These are phyloP conservation scores for Aethina tumida DNA, from an alignment of 1,140 invertebrate genomes.

Conservation along the genomic window DNA sequence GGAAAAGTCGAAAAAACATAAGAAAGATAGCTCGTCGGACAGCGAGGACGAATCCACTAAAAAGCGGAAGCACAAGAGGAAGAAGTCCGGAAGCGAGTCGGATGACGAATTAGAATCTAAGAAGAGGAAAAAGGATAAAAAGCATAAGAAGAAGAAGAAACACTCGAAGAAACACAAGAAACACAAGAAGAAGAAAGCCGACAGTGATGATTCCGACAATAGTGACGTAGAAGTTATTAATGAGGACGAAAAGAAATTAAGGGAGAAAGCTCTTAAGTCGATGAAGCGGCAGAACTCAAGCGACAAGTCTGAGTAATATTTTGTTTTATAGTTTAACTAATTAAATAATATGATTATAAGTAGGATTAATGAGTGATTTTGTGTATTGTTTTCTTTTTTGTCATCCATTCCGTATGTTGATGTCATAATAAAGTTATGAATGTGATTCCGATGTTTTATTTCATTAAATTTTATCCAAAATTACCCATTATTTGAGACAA, in stretches of 20 bases:
- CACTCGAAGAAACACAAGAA: constrained; percentile 56
- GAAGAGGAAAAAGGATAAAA: constrained; percentile 59
- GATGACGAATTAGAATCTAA: constrained; percentile 59
- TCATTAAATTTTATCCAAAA: too few relatives aligned
- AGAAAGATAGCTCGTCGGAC: constrained; percentile 58
- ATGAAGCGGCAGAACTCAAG: constrained; percentile 48
- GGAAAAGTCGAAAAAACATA: constrained; percentile 50
- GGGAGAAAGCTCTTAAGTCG: constrained; percentile 73
- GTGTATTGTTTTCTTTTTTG: too few relatives aligned
- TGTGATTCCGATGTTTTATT: too few relatives aligned
- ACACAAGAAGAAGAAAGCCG: constrained; percentile 55
- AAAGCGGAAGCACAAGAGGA: constrained; percentile 28
- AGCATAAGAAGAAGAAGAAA: constrained; percentile 61
- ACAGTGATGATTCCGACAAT: constrained; percentile 49
- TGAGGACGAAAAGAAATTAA: constrained; percentile 78
- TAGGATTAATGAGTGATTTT: too few relatives aligned
- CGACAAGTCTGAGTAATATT: constrained; percentile 35
- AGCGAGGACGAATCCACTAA: constrained; percentile 41
- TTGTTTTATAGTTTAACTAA: too few relatives aligned
- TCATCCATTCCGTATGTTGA: too few relatives aligned
- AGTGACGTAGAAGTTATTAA: constrained; percentile 50
- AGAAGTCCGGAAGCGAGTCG: constrained; percentile 35
- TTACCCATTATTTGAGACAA: too few relatives aligned
- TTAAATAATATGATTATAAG: too few relatives aligned
- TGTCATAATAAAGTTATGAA: too few relatives aligned